Conservation (phyloP, 1,140 invertebrate species). For the Drosophila takahashii region DNA sequence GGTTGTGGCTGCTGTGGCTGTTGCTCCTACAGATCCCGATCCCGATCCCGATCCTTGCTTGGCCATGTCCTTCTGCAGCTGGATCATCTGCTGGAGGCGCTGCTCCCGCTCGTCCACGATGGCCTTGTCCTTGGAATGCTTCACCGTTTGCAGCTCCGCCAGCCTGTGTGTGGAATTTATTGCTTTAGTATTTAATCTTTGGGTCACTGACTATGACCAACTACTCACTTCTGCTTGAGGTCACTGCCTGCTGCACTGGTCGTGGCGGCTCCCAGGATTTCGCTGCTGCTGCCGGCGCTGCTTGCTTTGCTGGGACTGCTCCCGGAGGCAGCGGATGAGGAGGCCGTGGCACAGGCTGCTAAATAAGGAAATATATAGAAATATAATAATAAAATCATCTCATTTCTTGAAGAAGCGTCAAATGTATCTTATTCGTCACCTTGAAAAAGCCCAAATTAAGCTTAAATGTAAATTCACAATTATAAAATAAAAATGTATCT, state of each 20-base stretch:
- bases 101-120: constrained; percentile 90
- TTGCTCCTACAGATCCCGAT: constrained; percentile 87
- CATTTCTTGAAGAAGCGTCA: no score
- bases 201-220: no score
- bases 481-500: no score
- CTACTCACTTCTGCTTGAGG: constrained; percentile 73
- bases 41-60: constrained; percentile 88
- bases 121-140: constrained; percentile 89
- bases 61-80: constrained; percentile 89
- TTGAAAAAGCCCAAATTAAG: no score
- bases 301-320: constrained; percentile 44
- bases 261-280: constrained; percentile 19
- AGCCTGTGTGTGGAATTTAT: constrained; percentile 84
- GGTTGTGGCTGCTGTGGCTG: constrained; percentile 87
- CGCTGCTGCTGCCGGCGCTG: constrained; percentile 31
- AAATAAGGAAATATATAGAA: no score
- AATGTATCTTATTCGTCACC: no score
- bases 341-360: constrained; percentile 7
- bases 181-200: background rate
- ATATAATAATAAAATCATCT: no score
- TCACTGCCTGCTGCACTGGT: constrained; percentile 51
- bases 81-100: constrained; percentile 90
- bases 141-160: constrained; percentile 90
- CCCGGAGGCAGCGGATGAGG: constrained; percentile 17
- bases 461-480: no score